Base-by-base conservation (phyloP, 2,888 invertebrate genomes). In the Cosmia trapezina region DNA sequence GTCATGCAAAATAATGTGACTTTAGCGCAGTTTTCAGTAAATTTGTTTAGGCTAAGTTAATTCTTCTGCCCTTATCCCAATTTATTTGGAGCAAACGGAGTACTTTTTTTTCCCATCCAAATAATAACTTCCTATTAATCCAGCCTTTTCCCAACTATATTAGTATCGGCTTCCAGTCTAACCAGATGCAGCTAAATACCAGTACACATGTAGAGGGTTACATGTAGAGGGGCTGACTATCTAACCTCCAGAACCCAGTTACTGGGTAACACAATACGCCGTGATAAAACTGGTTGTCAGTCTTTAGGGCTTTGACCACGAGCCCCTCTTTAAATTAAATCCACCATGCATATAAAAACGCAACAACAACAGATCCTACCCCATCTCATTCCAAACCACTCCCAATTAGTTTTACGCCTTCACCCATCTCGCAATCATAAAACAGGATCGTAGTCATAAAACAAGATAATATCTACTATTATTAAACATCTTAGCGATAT, bases 401-500 rank as follows among this genome's bases (percentile, higher is more conserved):
- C 59, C 64, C 80, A 85, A 85, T 85, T 85, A 83, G 64, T 74
- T 59, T 71, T 60, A 80, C 61, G 70, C 64, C 68, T 45, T 60
- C 68, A 33, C 59, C 45, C 69, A 64, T 53, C 64, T 68, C 54
- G 47, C 65, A 68, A 74, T 80, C 76, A 80, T 85, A 83, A 85
- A 85, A 76, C 69, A 54, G 56, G 53, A 70, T 76, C 65, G 65
- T 9, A 59, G 63, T 22, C 70, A 73, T 85, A 85, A 83, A 84
- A 77, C 82, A 75, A 65, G 76, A 68, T 74, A 76, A 73, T 74
- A 72, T 73, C 73, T 78, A 61, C 67, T 84, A 76, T 78, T 82
- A 85, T 78, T 84, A 85, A 82, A 85, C 75, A 83, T 76, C 85
- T 71, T 70, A 79, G 76, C 67, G 59, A 70, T 83, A 76, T 84